Base-by-base conservation (phyloP, 2,113 vertebrate species). In the Indicator maculatus region DNA sequence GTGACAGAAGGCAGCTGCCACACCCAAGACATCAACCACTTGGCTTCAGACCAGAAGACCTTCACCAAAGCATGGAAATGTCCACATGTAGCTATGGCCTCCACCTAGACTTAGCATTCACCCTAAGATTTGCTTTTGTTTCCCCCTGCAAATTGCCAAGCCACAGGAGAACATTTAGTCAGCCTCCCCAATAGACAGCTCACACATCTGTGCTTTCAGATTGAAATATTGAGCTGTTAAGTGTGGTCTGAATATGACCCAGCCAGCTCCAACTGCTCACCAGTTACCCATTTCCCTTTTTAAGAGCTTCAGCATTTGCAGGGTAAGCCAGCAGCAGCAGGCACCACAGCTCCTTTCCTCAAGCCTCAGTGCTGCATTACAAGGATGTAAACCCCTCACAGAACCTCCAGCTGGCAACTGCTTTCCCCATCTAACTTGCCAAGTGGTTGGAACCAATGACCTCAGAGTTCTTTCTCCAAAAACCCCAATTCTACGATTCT, bases 331-430 rank as follows among this genome's bases (percentile, higher is more conserved):
- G 71, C 74, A 30, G 60, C 4, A 26, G 11, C 70, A 72, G 79
- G 52, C 9, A 23, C 41, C 8, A 1, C 33, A 9, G 28, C 2
- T 17, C 39, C 64, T 73, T 69, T 13, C 20, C 33, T 11, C n/a
- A 6, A 39, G 58, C 23, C 24, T 26, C 1, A 0, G 8, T 2
- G 23, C 47, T 41, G 9, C n/a, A 5, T 8, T 2, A 0, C 28
- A 12, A 31, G 7, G 1, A 10, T 27, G 5, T 14, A 52, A 94
- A 30, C 19, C 50, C 80, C 58, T 11, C 14, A 5, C 33, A 20
- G 52, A 77, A 17, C 56, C 17, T 11, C 77, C 39, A 65, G 24
- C 0, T 12, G 26, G 30, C 10, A 64, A 4, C 28, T 6, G 24
- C 21, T 69, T 69, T 30, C 21, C 83, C 45, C 15, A 36, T 2